A percentile compares a stretch with the other conserved stretches of the same genome.
phyloP scores from a whole-genome alignment of 1,140 invertebrate species.

The Tachypleus tridentatus region DNA sequence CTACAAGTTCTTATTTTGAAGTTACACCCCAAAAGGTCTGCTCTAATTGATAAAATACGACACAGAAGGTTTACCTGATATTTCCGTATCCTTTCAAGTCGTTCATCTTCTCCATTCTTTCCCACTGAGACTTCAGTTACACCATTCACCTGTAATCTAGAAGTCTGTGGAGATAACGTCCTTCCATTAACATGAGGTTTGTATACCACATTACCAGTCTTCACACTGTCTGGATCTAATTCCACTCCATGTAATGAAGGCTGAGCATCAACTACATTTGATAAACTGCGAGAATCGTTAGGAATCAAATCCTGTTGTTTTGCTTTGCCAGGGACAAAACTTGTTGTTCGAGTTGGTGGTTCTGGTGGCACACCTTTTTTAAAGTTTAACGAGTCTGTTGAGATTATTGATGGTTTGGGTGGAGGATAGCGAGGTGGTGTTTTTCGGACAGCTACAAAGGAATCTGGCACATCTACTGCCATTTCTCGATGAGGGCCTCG shows the following conservation, averaged over 20 bases:
- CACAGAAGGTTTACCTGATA: constrained; percentile 52
- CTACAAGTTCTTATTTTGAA: no score
- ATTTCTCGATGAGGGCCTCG: constrained; percentile 54
- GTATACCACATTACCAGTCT: no score
- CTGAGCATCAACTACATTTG: no score
- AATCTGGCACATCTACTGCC: constrained; percentile 95
- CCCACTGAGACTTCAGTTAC: background rate
- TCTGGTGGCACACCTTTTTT: no score
- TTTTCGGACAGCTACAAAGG: constrained; percentile 80
- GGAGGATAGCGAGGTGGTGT: constrained; percentile 81
- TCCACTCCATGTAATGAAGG: no score
- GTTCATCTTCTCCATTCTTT: constrained; percentile 47
- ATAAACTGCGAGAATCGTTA: no score
- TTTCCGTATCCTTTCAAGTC: constrained; percentile 77
- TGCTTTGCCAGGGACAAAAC: no score
- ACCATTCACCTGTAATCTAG: constrained; percentile 2
- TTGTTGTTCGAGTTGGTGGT: no score
- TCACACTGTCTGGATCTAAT: no score
- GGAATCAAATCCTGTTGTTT: no score
- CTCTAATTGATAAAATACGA: background rate
- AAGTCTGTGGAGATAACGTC: constrained; percentile 13
- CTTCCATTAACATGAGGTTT: constrained; percentile 28
- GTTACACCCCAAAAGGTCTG: no score
- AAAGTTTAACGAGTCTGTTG: background rate
- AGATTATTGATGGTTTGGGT: constrained; percentile 42